Evolutionary conservation across 2,888 invertebrate species (phyloP), one percentile per base, ranked within the genome.

Genomic region (Cantharis rufa): DNA sequence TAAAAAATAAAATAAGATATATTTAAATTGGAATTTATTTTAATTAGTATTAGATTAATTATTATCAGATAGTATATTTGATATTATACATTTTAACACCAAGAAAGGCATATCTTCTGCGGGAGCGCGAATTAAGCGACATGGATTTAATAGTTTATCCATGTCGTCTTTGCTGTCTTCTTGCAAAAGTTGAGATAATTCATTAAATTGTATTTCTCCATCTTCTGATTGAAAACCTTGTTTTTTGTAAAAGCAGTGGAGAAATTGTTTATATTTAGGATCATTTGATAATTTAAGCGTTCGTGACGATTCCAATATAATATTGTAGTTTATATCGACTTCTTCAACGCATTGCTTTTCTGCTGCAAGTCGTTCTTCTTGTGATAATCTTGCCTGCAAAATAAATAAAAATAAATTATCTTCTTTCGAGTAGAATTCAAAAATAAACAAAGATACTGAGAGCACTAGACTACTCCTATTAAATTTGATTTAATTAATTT

Each of bases 221-320:
- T 84, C 81, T 16, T 81, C 79, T 13, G 80, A 80, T 77, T 83
- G 82, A 74, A 82, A 86, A 0, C 84, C 84, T 73, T 86, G 85
- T 72, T 85, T 84, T 69, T 84, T 85, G 75, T 86, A 86, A 68
- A 84, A 85, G 74, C 86, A 86, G 7, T 82, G 79, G 32, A 86
- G 73, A 74, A 84, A 86, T 13, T 84, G 73, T 68, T 82, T 82
- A 74, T 85, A 85, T 77, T 84, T 82, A 0, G n/a, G 10, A 63
- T 84, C 77, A 28, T 81, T 71, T 11, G 80, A 78, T 18, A 82
- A 77, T 13, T 77, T 24, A 73, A 76, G 69, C 3, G 82, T 80
- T 24, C 71, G 69, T 48, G 83, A 72, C 61, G 82, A 83, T 15
- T 78, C 71, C 3, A 83, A 75, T 7, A 86, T 76, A 2, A 82